Conservation (phyloP, 2,113 vertebrate genomes). For the Neodon shergylaensis region DNA sequence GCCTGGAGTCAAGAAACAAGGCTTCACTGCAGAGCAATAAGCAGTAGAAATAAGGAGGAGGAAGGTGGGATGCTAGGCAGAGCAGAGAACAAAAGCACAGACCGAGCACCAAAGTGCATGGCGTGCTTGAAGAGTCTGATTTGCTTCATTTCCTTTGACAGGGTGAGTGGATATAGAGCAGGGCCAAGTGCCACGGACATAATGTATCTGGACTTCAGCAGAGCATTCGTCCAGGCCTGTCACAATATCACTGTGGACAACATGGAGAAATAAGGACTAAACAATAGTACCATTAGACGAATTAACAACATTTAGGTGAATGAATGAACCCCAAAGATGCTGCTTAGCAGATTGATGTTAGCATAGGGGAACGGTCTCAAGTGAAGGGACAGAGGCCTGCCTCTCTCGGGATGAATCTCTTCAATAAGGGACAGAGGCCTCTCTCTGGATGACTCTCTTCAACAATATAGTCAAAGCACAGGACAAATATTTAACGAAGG, state of each 20-base stretch:
- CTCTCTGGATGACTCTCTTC: slow-evolving; percentile 25
- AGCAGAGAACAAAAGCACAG: not conserved
- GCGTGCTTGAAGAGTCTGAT: slow-evolving; percentile 35
- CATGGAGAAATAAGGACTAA: slow-evolving; percentile 77
- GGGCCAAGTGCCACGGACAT: slow-evolving; percentile 29
- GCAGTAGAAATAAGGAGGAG: not conserved
- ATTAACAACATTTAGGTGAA: slow-evolving; percentile 77
- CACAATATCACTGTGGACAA: slow-evolving; percentile 75
- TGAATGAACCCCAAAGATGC: slow-evolving; percentile 65
- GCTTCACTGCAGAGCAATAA: not conserved
- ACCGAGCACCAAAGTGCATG: not conserved
- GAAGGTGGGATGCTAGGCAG: not conserved
- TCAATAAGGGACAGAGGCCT: not conserved
- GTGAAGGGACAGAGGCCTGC: not conserved
- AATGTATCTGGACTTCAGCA: slow-evolving; percentile 73
- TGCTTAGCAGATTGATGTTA: slow-evolving; percentile 67
- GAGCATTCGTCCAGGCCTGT: slow-evolving; percentile 64
- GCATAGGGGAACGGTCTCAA: slow-evolving; percentile 24
- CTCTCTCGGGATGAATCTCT: slow-evolving; percentile 34
- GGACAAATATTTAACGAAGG: not conserved
- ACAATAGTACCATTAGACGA: slow-evolving; percentile 64
- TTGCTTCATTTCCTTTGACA: slow-evolving; percentile 78
- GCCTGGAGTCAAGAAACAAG: slow-evolving; percentile 32
- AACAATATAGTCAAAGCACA: slow-evolving; percentile 29
- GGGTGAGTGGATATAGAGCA: slow-evolving; percentile 59